Conservation (phyloP, 2,113 vertebrate genomes). For the Nothocercus julius region DNA sequence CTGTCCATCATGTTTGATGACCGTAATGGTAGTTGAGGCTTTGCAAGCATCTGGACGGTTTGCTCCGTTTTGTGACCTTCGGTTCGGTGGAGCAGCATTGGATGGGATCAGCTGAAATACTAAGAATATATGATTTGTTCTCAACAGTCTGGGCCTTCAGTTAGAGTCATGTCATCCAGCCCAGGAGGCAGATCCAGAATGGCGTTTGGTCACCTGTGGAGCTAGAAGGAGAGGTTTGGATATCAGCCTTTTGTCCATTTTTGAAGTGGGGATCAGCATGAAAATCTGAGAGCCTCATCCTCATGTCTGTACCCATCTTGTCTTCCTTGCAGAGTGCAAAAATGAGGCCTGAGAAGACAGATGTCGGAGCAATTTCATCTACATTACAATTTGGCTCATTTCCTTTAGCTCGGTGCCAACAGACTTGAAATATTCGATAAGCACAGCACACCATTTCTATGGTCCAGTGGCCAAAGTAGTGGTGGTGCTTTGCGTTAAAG, state of each 20-base stretch:
- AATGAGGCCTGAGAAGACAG: background rate
- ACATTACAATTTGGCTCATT: accelerated
- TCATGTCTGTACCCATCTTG: too few relatives aligned
- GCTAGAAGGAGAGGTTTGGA: accelerated
- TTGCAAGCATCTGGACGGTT: background rate
- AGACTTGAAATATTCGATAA: background rate
- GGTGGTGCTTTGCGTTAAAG: background rate
- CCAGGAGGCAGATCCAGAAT: background rate
- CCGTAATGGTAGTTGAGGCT: background rate
- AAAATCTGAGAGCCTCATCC: background rate
- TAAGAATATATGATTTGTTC: background rate
- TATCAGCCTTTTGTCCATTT: accelerated
- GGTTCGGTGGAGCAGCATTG: accelerated
- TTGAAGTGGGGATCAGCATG: background rate
- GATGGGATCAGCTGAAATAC: background rate
- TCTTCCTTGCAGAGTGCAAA: accelerated
- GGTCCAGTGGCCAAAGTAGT: background rate
- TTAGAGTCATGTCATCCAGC: accelerated
- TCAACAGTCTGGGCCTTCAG: background rate
- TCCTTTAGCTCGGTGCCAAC: background rate
- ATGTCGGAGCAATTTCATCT: too few relatives aligned
- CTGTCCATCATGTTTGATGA: background rate
- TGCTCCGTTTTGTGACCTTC: accelerated
- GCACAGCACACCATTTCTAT: accelerated
- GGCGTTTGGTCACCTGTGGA: accelerated